Base-by-base conservation (phyloP, 2,797 vertebrate species). In the Heteromormyrus szaboi region DNA sequence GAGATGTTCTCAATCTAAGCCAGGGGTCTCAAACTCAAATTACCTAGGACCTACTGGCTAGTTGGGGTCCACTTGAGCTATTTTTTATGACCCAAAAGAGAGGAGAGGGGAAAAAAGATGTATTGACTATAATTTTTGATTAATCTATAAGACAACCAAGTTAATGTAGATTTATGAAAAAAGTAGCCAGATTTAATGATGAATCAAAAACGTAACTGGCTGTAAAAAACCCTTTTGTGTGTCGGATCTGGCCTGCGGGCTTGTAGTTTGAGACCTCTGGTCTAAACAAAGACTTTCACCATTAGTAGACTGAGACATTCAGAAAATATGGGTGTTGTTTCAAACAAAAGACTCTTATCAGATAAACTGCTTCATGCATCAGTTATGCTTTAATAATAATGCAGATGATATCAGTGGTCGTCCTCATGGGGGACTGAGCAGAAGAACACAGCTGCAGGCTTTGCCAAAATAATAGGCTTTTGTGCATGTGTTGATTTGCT, bases 321-420 rank as follows among this genome's bases (percentile, higher is more conserved):
- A 81, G 37, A 81, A 46, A 81, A 81, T 72, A 46, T 46, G 37
- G 72, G 37, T 79, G 72, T 79, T 79, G 44, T 79, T 41, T 79
- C 72, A 41, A 72, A 33, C 65, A 72, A 33, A 72, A 72, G 65
- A 14, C 65, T 72, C 65, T 68, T 68, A 72, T 72, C 65, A 29
- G 72, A 19, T 44, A 17, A 79, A 79, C 72, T 41, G 37, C 37
- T 81, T 46, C 37, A 22, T 44, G 17, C 76, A 81, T 81, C 41
- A 81, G 41, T 81, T 81, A n/a, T 81, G 76, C 37, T 46, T 81
- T 46, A 72, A 72, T 72, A 72, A 72, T 37, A 72, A 72, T 72
- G 68, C 68, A 72, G 14, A 72, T 37, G 14, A 72, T 46, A 41
- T 41, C 41, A 81, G 19, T 81, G 19, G 41, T n/a, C 7, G 41